phyloP scores from a whole-genome alignment of 1,140 invertebrate genomes.

The Euwallacea similis region DNA sequence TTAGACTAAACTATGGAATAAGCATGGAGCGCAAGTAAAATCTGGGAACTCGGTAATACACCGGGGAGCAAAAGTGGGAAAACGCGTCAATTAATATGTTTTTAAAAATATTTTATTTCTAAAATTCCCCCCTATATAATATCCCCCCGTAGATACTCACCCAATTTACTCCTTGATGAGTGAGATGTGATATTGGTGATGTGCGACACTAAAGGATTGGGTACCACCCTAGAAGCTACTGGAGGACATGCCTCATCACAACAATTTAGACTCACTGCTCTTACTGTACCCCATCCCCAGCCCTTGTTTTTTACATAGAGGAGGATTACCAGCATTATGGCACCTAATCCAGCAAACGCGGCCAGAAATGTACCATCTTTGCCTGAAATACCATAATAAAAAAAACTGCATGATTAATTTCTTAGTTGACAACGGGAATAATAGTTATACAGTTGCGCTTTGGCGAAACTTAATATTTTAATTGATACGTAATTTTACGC shows the following conservation, averaged over 20 bases:
- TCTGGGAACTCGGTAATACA: too few species aligned
- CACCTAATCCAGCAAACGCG: slow-evolving; percentile 72
- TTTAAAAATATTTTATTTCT: too few species aligned
- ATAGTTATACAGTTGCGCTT: too few species aligned
- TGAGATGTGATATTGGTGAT: slow-evolving; percentile 27
- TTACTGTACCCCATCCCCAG: slow-evolving; percentile 67
- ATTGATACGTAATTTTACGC: too few species aligned
- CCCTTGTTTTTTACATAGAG: slow-evolving; percentile 79
- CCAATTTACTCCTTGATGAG: slow-evolving; percentile 47
- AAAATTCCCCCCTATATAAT: too few species aligned
- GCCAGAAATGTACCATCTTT: slow-evolving; percentile 78
- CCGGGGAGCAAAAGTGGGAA: too few species aligned
- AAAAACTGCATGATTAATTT: too few species aligned
- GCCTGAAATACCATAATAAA: slow-evolving; percentile 57
- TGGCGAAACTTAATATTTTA: too few species aligned
- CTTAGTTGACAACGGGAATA: too few species aligned
- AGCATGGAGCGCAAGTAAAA: too few species aligned
- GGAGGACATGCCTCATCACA: slow-evolving; percentile 60
- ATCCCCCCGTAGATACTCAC: slow-evolving; percentile 36
- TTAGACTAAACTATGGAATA: too few species aligned
- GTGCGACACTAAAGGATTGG: slow-evolving; percentile 55
- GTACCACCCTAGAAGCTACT: slow-evolving; percentile 55
- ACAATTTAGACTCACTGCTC: slow-evolving; percentile 57
- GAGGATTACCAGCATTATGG: slow-evolving; percentile 75
- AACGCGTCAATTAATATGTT: too few species aligned